These are phyloP conservation scores for Byasa hedistus DNA, from an alignment of 2,888 invertebrate genomes.

Conservation along the genomic window DNA sequence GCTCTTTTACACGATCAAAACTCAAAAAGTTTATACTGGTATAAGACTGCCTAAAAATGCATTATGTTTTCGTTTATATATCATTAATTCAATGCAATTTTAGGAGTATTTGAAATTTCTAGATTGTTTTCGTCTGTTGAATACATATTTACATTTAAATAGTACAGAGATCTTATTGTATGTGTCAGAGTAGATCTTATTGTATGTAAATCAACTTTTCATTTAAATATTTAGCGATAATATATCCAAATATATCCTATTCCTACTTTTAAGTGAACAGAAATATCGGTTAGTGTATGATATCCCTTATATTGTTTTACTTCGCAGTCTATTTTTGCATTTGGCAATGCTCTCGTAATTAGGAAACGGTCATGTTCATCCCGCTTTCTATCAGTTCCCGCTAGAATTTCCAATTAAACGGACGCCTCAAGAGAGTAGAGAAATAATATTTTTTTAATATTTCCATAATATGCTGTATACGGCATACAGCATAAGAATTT, in stretches of 20 bases:
- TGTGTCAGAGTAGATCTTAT: too few relatives aligned
- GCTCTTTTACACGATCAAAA: conserved; percentile 4
- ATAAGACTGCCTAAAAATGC: neutral
- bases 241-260: too few relatives aligned
- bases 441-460: conserved; percentile 26
- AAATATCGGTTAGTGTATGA: conserved; percentile 26
- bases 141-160: too few relatives aligned
- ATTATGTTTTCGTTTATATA: too few relatives aligned
- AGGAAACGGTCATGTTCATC: conserved; percentile 45
- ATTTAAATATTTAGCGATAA: neutral
- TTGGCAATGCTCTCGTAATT: conserved; percentile 56
- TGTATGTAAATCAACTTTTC: neutral
- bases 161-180: too few relatives aligned
- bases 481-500: conserved; percentile 56
- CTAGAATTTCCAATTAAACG: conserved; percentile 38
- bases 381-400: conserved; percentile 48
- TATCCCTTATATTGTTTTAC: conserved; percentile 42
- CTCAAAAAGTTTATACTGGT: neutral
- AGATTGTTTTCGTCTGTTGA: too few relatives aligned
- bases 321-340: conserved; percentile 53
- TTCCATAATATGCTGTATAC: conserved; percentile 64
- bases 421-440: conserved; percentile 42
- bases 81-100: too few relatives aligned
- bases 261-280: conserved; percentile 4
- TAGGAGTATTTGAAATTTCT: too few relatives aligned